Evolutionary conservation across 2,888 invertebrate species (phyloP), one percentile per base, ranked within the genome.

Genomic region (Fragum whitleyi): DNA sequence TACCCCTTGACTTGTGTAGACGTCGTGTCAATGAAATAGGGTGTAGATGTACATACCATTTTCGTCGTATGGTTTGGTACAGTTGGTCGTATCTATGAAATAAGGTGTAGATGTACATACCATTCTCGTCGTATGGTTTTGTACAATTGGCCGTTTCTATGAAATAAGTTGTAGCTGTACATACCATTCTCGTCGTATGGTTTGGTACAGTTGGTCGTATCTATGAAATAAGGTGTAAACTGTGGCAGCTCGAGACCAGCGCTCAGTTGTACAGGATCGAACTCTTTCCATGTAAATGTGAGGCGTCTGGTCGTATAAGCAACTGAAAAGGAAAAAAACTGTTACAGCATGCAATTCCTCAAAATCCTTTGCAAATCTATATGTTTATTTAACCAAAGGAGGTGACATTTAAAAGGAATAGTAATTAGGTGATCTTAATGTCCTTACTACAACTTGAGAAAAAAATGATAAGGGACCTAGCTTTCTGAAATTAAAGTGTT

Each of bases 221-320:
- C 76, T 3, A 86, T 67, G 11, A 61, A 69, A 16, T 79, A 71
- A 6, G 88, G 73, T 23, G 81, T 81, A 67, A 90, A 90, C 79
- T 90, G 90, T 0, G 90, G 89, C n/a, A 90, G 82, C 70, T 89
- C 81, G 23, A 90, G 51, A 19, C 77, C 65, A 7, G 72, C 74
- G 51, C 84, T 86, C 26, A 81, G 70, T 9, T 71, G 62, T 3
- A 90, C 82, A 0, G 90, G 88, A 2, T 77, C 77, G 2, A 71
- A 36, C 14, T 79, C 75, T 51, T 77, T 70, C 90, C 90, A 90
- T 57, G 77, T 61, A 67, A 90, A 89, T 26, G 79, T 74, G 19
- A 90, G 71, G 47, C 87, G 84, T 26, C 83, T 87, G 47, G 83
- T 85, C 16, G 89, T 86, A 65, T 86, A 90, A 9, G 89, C 88